Conservation (phyloP, 2,888 invertebrate species). For the Cheilosia vernalis region DNA sequence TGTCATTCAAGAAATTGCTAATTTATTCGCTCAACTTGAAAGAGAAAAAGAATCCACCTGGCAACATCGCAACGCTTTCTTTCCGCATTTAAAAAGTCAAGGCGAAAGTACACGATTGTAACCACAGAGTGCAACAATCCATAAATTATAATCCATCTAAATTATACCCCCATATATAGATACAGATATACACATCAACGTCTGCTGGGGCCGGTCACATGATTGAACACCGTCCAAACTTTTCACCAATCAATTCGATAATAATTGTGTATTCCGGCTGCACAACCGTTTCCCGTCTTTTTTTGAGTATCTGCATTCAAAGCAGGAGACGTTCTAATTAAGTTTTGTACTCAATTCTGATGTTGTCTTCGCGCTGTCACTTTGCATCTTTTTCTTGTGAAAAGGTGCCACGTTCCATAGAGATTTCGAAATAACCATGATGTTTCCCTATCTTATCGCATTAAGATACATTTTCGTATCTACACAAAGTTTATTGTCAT, state of each 20-base stretch:
- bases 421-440: neutral
- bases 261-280: slow-evolving; percentile 52
- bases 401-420: slow-evolving; percentile 33
- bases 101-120: slow-evolving; percentile 42
- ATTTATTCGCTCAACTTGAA: neutral
- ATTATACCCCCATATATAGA: slow-evolving; percentile 3
- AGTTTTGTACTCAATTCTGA: slow-evolving; percentile 20
- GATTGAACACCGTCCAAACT: slow-evolving; percentile 6
- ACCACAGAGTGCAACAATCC: slow-evolving; percentile 1
- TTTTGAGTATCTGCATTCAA: slow-evolving; percentile 31
- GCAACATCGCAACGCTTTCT: slow-evolving; percentile 48
- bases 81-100: slow-evolving; percentile 43
- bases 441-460: slow-evolving; percentile 39
- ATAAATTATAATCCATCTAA: slow-evolving; percentile 14
- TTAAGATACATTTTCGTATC: slow-evolving; percentile 43
- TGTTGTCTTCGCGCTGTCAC: neutral
- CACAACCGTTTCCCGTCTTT: slow-evolving; percentile 46
- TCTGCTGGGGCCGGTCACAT: neutral
- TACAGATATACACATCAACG: slow-evolving; percentile 1
- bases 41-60: neutral
- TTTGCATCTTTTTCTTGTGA: slow-evolving; percentile 2
- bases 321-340: slow-evolving; percentile 50
- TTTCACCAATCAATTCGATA: slow-evolving; percentile 6
- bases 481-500: slow-evolving; percentile 29
- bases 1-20: slow-evolving; percentile 4